Percentiles rank a stretch among this genome's conserved stretches.
phyloP scores from a whole-genome alignment of 2,888 invertebrate genomes.

The Plebejus argus region DNA sequence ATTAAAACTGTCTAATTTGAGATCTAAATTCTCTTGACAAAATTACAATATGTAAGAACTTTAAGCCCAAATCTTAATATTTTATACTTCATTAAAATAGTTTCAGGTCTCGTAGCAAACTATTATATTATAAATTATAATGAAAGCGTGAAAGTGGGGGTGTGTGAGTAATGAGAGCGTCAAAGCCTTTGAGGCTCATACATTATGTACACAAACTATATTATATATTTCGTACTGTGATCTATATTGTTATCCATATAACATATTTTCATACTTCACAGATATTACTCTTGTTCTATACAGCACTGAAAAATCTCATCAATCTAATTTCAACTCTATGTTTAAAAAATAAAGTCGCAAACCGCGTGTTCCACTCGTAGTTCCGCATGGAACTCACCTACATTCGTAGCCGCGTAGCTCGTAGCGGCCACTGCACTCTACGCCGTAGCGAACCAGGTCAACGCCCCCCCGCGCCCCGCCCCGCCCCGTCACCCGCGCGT shows the following conservation, averaged over 20 bases:
- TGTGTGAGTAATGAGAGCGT: constrained; percentile 35
- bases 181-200: constrained; percentile 37
- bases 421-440: constrained; percentile 72
- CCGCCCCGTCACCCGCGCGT: constrained; percentile 45
- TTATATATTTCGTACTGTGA: not conserved
- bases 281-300: constrained; percentile 3
- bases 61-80: not conserved
- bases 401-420: constrained; percentile 51
- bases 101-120: not conserved
- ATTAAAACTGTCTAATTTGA: no score
- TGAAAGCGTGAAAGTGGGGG: not conserved
- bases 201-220: constrained; percentile 7
- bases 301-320: not conserved
- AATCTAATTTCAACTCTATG: not conserved
- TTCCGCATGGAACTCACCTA: constrained; percentile 44
- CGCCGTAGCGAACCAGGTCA: constrained; percentile 70
- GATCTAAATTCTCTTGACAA: no score
- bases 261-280: not conserved
- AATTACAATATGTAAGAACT: no score
- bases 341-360: not conserved
- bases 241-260: not conserved
- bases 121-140: not conserved
- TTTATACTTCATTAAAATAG: not conserved
- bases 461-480: constrained; percentile 46
- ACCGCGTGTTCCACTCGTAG: constrained; percentile 36